Conservation (phyloP, 2,888 invertebrate genomes). For the Apodemia duryi region DNA sequence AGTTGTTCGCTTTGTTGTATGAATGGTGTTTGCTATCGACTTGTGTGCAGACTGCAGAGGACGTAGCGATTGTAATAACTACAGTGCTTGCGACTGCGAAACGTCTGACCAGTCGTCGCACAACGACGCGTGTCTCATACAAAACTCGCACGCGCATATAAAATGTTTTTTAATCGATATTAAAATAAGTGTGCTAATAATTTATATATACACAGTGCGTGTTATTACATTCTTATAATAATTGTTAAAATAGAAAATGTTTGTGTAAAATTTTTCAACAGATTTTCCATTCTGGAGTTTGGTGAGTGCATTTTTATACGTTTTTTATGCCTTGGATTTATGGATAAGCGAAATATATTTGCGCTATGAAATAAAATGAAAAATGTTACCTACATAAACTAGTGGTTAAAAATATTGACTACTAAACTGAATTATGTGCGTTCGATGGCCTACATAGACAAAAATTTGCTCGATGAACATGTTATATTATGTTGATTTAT, state of each 20-base stretch:
- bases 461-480: too few species aligned
- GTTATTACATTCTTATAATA: not conserved
- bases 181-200: constrained; percentile 17
- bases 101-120: not conserved
- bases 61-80: not conserved
- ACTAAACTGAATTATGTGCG: too few species aligned
- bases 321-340: constrained; percentile 22
- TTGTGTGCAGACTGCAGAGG: not conserved
- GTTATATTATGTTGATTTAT: too few species aligned
- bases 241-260: not conserved
- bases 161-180: constrained; percentile 13
- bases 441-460: too few species aligned
- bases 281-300: constrained; percentile 50
- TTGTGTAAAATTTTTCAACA: not conserved
- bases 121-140: not conserved
- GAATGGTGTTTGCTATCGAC: constrained; percentile 11
- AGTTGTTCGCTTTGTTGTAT: constrained; percentile 4
- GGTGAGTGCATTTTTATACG: constrained; percentile 51
- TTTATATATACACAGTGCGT: not conserved
- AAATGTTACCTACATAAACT: not conserved
- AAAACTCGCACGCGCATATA: constrained; percentile 6
- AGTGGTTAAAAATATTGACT: not conserved
- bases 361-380: not conserved
- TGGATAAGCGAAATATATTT: constrained; percentile 1
- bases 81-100: constrained; percentile 8